Percentiles rank a stretch among this genome's conserved stretches.
Evolutionary conservation across 2,797 vertebrate species (phyloP).

Genomic region (Arvicola amphibius): DNA sequence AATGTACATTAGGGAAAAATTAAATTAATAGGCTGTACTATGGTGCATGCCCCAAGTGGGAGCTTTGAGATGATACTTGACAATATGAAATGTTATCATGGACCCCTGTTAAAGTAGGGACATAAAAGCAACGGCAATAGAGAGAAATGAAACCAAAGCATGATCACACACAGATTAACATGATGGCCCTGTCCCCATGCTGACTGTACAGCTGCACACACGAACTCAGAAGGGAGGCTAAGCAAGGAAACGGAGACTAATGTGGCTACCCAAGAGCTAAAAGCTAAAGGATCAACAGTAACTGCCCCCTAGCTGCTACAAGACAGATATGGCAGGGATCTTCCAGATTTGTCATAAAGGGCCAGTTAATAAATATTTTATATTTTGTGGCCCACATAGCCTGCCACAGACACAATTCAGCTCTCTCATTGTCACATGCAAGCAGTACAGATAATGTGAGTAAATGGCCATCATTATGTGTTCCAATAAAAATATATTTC

Average conservation of each 20-base stretch:
- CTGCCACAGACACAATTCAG: neutral
- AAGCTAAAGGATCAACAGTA: neutral
- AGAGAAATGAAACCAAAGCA: neutral
- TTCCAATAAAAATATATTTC: conserved; percentile 12
- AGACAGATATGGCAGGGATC: neutral
- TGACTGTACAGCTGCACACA: neutral
- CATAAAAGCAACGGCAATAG: neutral
- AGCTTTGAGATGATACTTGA: neutral
- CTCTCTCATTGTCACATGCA: neutral
- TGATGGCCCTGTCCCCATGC: neutral
- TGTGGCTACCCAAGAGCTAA: neutral
- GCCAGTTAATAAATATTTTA: conserved; percentile 24
- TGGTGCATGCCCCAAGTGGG: neutral
- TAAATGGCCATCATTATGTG: neutral
- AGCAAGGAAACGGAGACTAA: neutral
- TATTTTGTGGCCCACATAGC: neutral
- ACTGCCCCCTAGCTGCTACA: neutral
- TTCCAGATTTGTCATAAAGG: neutral
- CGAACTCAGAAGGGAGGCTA: neutral
- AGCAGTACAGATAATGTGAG: neutral
- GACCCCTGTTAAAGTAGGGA: neutral
- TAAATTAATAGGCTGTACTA: neutral
- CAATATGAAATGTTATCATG: neutral
- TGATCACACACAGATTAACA: neutral
- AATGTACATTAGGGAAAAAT: neutral